Conservation (phyloP, 2,797 vertebrate genomes). For the Pseudochirops cupreus region DNA sequence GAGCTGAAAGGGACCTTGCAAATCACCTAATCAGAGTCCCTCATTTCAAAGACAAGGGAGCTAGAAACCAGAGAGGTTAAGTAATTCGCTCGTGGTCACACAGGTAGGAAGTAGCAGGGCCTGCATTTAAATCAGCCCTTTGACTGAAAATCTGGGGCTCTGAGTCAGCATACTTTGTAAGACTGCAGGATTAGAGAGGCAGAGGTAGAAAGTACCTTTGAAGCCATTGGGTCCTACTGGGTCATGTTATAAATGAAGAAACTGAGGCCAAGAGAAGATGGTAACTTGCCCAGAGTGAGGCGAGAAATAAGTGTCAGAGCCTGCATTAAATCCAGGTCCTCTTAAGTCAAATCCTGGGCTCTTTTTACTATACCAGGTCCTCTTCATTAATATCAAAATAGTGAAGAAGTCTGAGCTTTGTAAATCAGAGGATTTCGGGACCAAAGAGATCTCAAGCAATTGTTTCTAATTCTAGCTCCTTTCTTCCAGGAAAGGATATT, state of each 20-base stretch:
- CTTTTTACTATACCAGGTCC: neutral
- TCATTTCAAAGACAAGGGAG: neutral
- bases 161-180: neutral
- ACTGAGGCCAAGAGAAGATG: neutral
- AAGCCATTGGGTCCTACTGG: neutral
- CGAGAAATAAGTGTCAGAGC: neutral
- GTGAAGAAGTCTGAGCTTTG: neutral
- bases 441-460: neutral
- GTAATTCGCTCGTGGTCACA: neutral
- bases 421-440: neutral
- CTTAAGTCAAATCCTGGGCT: neutral
- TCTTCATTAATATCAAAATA: slow-evolving; percentile 16
- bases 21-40: neutral
- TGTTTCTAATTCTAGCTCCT: neutral
- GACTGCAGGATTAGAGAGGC: neutral
- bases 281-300: neutral
- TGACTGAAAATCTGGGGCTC: neutral
- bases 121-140: neutral
- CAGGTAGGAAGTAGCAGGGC: neutral
- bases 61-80: neutral
- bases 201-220: neutral
- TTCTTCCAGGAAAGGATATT: slow-evolving; percentile 11
- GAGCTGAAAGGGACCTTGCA: neutral
- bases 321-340: neutral
- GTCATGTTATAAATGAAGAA: neutral